Base-by-base conservation (phyloP, 1,140 invertebrate species). In the Nilaparvata lugens region DNA sequence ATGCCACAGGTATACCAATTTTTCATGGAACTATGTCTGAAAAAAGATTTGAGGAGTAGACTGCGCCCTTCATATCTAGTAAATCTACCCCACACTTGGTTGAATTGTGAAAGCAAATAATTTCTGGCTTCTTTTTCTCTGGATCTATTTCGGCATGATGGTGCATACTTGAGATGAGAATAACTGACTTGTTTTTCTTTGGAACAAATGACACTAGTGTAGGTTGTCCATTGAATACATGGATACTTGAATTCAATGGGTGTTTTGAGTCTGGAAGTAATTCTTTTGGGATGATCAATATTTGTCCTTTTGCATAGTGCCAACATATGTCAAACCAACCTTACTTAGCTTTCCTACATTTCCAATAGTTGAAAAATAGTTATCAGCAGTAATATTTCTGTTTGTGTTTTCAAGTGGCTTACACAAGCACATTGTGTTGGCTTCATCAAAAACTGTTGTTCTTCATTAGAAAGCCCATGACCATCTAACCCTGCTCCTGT, bases 301-400 rank as follows among this genome's bases (percentile, higher is more conserved):
- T 70, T 76, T 76, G 62, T 76, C 76, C 70, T 73, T 75, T 62
- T 67, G 70, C 43, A 78, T 52, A 14, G 75, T 78, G 16, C 75
- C 76, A 14, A 76, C 65, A 56, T 73, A 65, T 23, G 72, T 72
- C 45, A 78, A 61, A 58, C 63, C 60, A 24, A 63, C 58, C 45
- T 71, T 61, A 62, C 56, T 65, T 45, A 75, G 65, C 52, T 61
- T 56, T 31, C 73, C 61, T 28, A 69, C 63, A 28, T 75, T 61
- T n/a, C 48, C 28, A n/a, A 60, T 45, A 52, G 43, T 43, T 1
- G 65, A 53, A 58, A 66, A 68, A 55, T 61, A 65, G 57, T 66
- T 68, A 51, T 68, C 64, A 48, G 62, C 65, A 13, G 67, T 64
- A 0, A 65, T 38, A 52, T 67, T 64, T 24, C 62, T 11, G 35